Evolutionary conservation across 2,888 invertebrate genomes (phyloP).

Genomic region (Celastrina argiolus): DNA sequence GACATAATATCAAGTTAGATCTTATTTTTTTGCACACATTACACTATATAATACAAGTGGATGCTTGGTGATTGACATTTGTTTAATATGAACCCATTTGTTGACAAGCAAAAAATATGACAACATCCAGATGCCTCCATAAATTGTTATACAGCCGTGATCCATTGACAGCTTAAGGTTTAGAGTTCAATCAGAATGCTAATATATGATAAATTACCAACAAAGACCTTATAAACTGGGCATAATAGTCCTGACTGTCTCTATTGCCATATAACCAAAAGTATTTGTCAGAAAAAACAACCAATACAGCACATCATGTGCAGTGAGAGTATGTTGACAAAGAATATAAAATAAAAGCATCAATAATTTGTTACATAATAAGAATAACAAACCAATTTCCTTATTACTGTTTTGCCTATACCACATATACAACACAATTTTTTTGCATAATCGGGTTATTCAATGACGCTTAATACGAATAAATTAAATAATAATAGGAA

Average conservation of each 20-base stretch:
- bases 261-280: background rate
- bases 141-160: too few relatives aligned
- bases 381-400: background rate
- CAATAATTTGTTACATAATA: constrained; percentile 2
- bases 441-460: background rate
- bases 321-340: background rate
- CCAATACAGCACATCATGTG: background rate
- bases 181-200: too few relatives aligned
- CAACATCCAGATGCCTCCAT: too few relatives aligned
- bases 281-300: background rate
- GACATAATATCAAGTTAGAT: too few relatives aligned
- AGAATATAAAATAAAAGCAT: background rate
- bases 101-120: too few relatives aligned
- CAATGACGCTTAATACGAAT: background rate
- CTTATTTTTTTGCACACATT: too few relatives aligned
- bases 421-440: background rate
- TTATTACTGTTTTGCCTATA: background rate
- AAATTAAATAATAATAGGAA: constrained; percentile 25
- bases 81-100: too few relatives aligned
- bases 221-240: too few relatives aligned
- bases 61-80: too few relatives aligned
- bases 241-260: background rate
- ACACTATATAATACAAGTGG: too few relatives aligned
- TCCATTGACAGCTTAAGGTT: too few relatives aligned
- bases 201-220: too few relatives aligned